phyloP scores from a whole-genome alignment of 2,113 vertebrate species.

The Cyprinodon variegatus region DNA sequence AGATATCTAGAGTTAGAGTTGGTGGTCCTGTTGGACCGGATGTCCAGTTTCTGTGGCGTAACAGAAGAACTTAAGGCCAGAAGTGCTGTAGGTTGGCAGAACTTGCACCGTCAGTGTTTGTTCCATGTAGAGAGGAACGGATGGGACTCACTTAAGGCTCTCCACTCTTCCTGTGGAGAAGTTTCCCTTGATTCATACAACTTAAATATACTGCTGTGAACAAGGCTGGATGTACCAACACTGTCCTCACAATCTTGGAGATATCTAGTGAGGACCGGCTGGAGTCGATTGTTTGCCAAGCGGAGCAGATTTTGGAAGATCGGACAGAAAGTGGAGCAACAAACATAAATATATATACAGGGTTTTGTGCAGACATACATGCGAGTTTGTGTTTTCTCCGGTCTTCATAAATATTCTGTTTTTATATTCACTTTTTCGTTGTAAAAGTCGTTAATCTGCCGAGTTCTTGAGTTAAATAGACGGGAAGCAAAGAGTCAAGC shows the following conservation, averaged over 20 bases:
- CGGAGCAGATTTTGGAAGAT: constrained; percentile 7
- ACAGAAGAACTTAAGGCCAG: not conserved
- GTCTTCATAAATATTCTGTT: constrained; percentile 72
- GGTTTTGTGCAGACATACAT: constrained; percentile 70
- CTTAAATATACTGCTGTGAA: constrained; percentile 3
- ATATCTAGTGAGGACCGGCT: constrained; percentile 11
- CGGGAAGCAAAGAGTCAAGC: constrained; percentile 79
- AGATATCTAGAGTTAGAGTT: no score
- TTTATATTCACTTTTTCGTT: constrained; percentile 44
- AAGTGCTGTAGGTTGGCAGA: constrained; percentile 74
- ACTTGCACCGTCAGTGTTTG: not conserved
- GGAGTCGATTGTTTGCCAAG: constrained; percentile 31
- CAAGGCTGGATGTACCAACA: not conserved
- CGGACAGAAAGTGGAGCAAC: constrained; percentile 57
- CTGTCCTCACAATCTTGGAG: constrained; percentile 16
- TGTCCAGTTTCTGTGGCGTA: no score
- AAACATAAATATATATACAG: constrained; percentile 85
- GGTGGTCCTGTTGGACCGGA: not conserved
- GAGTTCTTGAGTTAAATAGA: constrained; percentile 42
- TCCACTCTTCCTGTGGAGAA: no score
- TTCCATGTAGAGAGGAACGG: not conserved
- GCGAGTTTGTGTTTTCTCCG: constrained; percentile 42
- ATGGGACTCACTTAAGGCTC: not conserved
- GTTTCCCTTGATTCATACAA: not conserved
- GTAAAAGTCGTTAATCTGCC: constrained; percentile 38